Conservation (phyloP, 2,113 vertebrate genomes). For the Octodon degus region DNA sequence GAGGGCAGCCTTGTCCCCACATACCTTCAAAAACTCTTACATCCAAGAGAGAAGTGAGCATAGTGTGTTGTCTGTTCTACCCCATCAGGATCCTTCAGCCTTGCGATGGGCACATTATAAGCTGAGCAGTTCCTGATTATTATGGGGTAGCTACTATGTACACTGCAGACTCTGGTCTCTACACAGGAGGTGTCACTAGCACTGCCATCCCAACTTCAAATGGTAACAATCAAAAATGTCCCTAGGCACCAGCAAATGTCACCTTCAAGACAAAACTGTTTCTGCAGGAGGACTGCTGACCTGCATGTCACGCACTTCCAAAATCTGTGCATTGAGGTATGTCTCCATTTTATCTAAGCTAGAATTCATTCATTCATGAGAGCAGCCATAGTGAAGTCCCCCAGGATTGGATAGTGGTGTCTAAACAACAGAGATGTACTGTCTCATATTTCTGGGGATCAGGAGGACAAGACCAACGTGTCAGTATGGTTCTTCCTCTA, state of each 20-base stretch:
- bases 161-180: neutral
- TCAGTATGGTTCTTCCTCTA: neutral
- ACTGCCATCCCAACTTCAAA: neutral
- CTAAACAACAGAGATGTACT: neutral
- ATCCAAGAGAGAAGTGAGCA: accelerated
- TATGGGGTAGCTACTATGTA: accelerated
- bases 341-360: neutral
- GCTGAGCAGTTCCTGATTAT: neutral
- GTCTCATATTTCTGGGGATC: neutral
- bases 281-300: neutral
- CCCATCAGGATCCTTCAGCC: no score
- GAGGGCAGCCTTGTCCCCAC: neutral
- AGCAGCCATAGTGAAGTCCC: no score
- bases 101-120: accelerated
- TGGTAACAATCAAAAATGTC: neutral
- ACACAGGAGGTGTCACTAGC: no score
- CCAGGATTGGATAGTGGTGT: neutral
- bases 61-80: accelerated
- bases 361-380: neutral
- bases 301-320: neutral
- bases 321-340: accelerated
- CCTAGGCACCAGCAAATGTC: neutral
- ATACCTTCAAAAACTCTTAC: neutral
- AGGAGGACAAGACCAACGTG: neutral
- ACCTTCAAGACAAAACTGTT: neutral